phyloP scores from a whole-genome alignment of 2,888 invertebrate genomes.

The Hemicrepidius hirtus region DNA sequence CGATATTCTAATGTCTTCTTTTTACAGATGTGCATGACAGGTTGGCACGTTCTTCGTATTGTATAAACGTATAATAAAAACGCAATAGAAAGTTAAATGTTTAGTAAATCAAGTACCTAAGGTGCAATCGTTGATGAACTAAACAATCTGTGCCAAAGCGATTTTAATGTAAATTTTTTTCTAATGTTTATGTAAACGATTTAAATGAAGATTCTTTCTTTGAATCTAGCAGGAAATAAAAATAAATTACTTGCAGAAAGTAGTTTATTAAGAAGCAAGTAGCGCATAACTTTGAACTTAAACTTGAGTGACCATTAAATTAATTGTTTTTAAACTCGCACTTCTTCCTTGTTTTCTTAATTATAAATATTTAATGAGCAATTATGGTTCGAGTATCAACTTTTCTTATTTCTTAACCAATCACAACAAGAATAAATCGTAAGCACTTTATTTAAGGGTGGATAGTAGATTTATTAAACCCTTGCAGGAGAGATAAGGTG shows the following conservation, averaged over 20 bases:
- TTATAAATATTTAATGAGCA: slow-evolving; percentile 23
- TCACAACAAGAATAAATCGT: neutral
- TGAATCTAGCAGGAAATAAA: slow-evolving; percentile 19
- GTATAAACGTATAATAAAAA: slow-evolving; percentile 5
- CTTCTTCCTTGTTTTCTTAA: slow-evolving; percentile 22
- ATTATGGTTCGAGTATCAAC: neutral
- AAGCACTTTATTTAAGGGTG: too few relatives aligned
- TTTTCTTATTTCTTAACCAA: too few relatives aligned
- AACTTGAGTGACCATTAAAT: slow-evolving; percentile 35
- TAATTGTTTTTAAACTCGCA: slow-evolving; percentile 28
- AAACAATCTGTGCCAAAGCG: slow-evolving; percentile 12
- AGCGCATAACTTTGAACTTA: slow-evolving; percentile 42
- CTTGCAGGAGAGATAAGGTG: too few relatives aligned
- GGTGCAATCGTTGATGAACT: slow-evolving; percentile 1
- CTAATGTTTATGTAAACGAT: slow-evolving; percentile 34
- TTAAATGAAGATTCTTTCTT: slow-evolving; percentile 3
- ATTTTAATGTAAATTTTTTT: slow-evolving; percentile 30
- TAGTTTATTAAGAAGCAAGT: slow-evolving; percentile 31
- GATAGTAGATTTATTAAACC: too few relatives aligned
- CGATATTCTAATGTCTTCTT: slow-evolving; percentile 15
- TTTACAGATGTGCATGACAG: slow-evolving; percentile 21
- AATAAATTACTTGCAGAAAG: slow-evolving; percentile 49
- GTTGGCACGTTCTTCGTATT: slow-evolving; percentile 3
- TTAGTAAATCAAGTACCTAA: slow-evolving; percentile 18
- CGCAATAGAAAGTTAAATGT: slow-evolving; percentile 20